Evolutionary conservation across 2,797 vertebrate genomes (phyloP), one percentile per base, ranked within the genome.

Genomic region (Falco columbarius): DNA sequence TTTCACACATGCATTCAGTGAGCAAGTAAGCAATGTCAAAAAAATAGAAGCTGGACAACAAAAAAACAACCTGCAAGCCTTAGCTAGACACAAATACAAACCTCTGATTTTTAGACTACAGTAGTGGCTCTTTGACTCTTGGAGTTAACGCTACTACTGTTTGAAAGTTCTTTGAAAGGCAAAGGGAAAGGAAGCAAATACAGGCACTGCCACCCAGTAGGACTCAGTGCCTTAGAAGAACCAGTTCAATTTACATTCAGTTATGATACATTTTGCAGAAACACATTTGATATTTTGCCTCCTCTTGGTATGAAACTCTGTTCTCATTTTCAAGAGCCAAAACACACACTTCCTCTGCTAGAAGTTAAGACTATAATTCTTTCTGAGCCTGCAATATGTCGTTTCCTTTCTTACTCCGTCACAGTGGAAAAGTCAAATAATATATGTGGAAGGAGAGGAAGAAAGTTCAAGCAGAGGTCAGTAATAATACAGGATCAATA

Each of bases 351-450:
- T 13, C 42, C 86, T 63, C 80, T 77, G n/a, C 77, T 89, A 81
- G 61, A 80, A 91, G 55, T 71, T 85, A 85, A 90, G 68, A 85
- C 72, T 70, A 21, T 92, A 96, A 91, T 89, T 95, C 91, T 90
- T 86, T 91, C 65, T 66, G 18, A 77, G 75, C 68, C 83, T 93
- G 61, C 81, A 91, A 18, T 92, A 71, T 44, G 72, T 83, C 0
- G 0, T 83, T 94, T 96, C 65, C 77, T 86, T 92, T 95, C 89
- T 92, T 87, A 58, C 11, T 87, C 83, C 74, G 75, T 89, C 90
- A 89, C 84, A 89, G 68, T 87, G 86, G 93, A 94, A 93, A 96
- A 96, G 49, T 94, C 54, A 12, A 93, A 87, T 90, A 95, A 97
- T 94, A 14, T 36, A 92, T 5, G 32, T 72, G 55, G 81, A 96